These are phyloP conservation scores for Meta bourneti DNA, from an alignment of 2,888 invertebrate species.

Conservation along the genomic window DNA sequence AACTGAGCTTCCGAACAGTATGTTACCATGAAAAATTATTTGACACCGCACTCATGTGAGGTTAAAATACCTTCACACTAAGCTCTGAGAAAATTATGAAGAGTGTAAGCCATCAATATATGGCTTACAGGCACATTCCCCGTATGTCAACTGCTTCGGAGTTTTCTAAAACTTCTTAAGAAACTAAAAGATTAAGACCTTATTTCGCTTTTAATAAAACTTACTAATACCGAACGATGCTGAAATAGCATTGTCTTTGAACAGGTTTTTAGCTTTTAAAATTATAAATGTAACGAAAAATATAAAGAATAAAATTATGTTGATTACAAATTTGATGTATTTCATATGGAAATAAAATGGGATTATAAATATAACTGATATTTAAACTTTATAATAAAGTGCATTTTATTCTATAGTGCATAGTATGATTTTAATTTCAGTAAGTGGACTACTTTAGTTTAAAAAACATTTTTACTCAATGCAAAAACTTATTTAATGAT, in stretches of 20 bases:
- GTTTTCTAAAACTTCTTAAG: neutral
- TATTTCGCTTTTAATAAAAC: neutral
- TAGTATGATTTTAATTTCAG: no score
- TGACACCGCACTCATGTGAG: neutral
- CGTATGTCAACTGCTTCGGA: neutral
- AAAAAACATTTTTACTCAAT: no score
- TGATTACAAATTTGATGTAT: no score
- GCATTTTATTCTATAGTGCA: no score
- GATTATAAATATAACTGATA: no score
- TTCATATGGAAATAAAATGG: no score
- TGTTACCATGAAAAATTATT: neutral
- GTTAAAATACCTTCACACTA: neutral
- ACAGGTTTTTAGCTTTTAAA: no score
- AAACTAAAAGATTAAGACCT: neutral
- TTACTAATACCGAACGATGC: neutral
- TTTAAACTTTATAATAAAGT: no score
- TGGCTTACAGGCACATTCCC: neutral
- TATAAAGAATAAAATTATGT: no score
- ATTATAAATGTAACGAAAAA: no score
- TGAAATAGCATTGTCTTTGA: neutral
- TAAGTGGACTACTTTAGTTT: no score
- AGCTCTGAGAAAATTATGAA: neutral
- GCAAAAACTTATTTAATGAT: no score
- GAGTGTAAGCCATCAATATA: slow-evolving; percentile 1
- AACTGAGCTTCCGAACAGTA: neutral